These are phyloP conservation scores for Heliconius charithonia DNA, from an alignment of 2,888 invertebrate species.

Conservation along the genomic window DNA sequence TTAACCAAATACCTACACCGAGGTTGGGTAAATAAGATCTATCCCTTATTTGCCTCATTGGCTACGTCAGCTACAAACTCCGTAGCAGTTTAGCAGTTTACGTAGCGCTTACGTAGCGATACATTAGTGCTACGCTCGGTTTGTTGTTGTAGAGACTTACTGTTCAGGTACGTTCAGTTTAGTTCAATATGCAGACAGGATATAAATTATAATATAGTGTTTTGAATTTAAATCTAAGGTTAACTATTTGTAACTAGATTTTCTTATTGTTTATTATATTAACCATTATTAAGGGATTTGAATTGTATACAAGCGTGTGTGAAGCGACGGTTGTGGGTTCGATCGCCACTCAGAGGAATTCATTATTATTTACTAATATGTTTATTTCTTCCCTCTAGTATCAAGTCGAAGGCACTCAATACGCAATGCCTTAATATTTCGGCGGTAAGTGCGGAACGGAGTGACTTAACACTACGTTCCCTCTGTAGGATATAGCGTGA, in stretches of 20 bases:
- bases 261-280: neutral
- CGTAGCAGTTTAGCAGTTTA: constrained; percentile 46
- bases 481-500: no score
- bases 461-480: no score
- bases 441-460: no score
- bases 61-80: constrained; percentile 42
- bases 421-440: no score
- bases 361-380: no score
- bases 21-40: constrained; percentile 30
- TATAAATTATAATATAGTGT: neutral
- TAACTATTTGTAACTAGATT: neutral
- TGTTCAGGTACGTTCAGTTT: constrained; percentile 20
- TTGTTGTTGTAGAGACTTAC: constrained; percentile 39
- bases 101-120: constrained; percentile 44
- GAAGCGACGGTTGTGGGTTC: no score
- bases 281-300: neutral
- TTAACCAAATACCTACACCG: constrained; percentile 22
- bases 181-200: constrained; percentile 6
- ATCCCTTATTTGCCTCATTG: constrained; percentile 28
- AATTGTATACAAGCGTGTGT: no score
- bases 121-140: constrained; percentile 39
- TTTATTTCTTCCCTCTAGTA: no score
- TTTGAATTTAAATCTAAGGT: neutral
- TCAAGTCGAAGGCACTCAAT: no score
- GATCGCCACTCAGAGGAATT: no score